Conservation (phyloP, 2,888 invertebrate genomes). For the Epirrita christyi region DNA sequence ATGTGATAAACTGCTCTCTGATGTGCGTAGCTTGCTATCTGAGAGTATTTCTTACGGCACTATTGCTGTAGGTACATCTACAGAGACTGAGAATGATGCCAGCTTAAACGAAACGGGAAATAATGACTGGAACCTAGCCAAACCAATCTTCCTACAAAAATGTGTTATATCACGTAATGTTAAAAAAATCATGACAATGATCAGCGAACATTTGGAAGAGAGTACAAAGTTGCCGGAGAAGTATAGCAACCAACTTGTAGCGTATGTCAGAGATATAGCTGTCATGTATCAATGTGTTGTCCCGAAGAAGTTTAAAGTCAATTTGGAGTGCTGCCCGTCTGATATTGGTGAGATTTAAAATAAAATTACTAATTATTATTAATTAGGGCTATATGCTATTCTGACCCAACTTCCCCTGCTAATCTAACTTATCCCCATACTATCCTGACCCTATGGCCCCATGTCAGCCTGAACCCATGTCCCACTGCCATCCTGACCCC, state of each 20-base stretch:
- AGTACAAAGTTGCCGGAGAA: slow-evolving; percentile 68
- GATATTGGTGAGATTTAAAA: slow-evolving; percentile 71
- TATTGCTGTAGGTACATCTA: slow-evolving; percentile 56
- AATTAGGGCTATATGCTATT: too few species aligned
- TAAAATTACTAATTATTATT: too few species aligned
- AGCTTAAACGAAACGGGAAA: slow-evolving; percentile 57
- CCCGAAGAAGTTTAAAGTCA: slow-evolving; percentile 71
- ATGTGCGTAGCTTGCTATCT: slow-evolving; percentile 63
- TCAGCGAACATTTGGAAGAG: slow-evolving; percentile 72
- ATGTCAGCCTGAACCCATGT: too few species aligned
- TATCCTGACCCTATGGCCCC: too few species aligned
- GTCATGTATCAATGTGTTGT: slow-evolving; percentile 76
- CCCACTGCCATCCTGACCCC: too few species aligned
- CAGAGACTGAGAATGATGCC: slow-evolving; percentile 54
- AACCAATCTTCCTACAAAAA: slow-evolving; percentile 71
- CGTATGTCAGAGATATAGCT: slow-evolving; percentile 72
- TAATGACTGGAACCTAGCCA: slow-evolving; percentile 62
- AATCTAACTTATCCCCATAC: too few species aligned
- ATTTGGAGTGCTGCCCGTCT: slow-evolving; percentile 70
- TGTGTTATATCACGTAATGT: slow-evolving; percentile 76
- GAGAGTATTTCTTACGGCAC: slow-evolving; percentile 70
- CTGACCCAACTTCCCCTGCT: too few species aligned
- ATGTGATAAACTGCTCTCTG: slow-evolving; percentile 72
- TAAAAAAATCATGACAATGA: slow-evolving; percentile 64
- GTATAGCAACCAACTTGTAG: slow-evolving; percentile 65